Evolutionary conservation across 1,140 invertebrate genomes (phyloP).

Genomic region (Drosophila kanapiae): DNA sequence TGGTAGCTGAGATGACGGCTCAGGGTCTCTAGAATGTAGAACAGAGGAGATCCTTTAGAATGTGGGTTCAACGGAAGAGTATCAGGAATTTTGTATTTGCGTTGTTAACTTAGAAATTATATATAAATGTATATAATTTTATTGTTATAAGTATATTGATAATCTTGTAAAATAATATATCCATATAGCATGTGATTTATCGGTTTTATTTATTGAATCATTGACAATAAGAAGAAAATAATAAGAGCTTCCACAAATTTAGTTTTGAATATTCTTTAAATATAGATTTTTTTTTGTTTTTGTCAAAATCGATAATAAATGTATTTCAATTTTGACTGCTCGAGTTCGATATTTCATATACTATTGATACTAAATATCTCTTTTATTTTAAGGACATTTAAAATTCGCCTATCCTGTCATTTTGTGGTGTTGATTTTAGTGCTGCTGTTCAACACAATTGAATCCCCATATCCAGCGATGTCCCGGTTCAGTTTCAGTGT

Average conservation of each 20-base stretch:
- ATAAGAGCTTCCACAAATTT: no score
- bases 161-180: no score
- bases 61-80: background rate
- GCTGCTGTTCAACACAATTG: slow-evolving; percentile 50
- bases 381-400: slow-evolving; percentile 2
- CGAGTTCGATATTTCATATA: background rate
- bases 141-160: no score
- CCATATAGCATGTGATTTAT: no score
- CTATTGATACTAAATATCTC: no score
- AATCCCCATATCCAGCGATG: slow-evolving; percentile 50
- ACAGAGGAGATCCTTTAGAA: background rate
- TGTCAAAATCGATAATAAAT: no score
- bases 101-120: no score
- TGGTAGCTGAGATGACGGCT: slow-evolving; percentile 4
- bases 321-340: no score
- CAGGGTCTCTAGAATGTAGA: slow-evolving; percentile 3
- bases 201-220: no score
- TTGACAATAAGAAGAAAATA: no score
- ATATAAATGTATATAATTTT: background rate
- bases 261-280: no score
- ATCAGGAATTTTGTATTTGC: background rate
- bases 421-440: slow-evolving; percentile 37
- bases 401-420: background rate
- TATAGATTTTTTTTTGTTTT: no score
- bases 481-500: slow-evolving; percentile 42